Percentiles rank a stretch among this genome's conserved stretches.
These are phyloP conservation scores for Holacanthella duospinosa DNA, from an alignment of 2,888 invertebrate species.

Conservation along the genomic window DNA sequence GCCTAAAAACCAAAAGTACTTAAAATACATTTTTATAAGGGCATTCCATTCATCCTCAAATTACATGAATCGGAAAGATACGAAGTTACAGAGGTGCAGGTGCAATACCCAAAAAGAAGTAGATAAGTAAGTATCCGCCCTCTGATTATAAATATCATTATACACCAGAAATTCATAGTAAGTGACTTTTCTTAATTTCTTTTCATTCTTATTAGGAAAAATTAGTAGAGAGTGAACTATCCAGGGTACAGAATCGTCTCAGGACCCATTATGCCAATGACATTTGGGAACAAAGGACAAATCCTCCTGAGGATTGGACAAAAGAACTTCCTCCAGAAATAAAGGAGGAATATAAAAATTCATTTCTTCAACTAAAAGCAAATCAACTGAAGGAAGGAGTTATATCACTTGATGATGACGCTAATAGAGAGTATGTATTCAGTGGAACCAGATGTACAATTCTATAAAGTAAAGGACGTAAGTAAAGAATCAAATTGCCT, in stretches of 20 bases:
- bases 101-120: too few relatives aligned
- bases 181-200: too few relatives aligned
- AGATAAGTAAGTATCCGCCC: too few relatives aligned
- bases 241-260: slow-evolving; percentile 53
- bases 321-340: slow-evolving; percentile 68
- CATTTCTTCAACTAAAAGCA: slow-evolving; percentile 56
- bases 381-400: slow-evolving; percentile 49
- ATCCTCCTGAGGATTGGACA: slow-evolving; percentile 68
- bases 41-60: too few relatives aligned
- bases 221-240: slow-evolving; percentile 60
- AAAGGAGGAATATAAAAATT: slow-evolving; percentile 54
- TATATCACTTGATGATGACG: slow-evolving; percentile 9
- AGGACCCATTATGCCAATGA: slow-evolving; percentile 60
- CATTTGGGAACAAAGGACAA: slow-evolving; percentile 63
- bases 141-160: too few relatives aligned
- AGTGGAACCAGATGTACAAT: not conserved
- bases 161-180: too few relatives aligned
- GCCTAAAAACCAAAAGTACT: too few relatives aligned
- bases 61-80: too few relatives aligned
- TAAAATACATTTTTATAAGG: too few relatives aligned
- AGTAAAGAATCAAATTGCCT: not conserved
- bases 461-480: not conserved
- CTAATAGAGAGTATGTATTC: not conserved
- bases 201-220: too few relatives aligned
- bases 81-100: too few relatives aligned